Base-by-base conservation (phyloP, 2,797 vertebrate species). In the Crocodylus rhombifer region DNA sequence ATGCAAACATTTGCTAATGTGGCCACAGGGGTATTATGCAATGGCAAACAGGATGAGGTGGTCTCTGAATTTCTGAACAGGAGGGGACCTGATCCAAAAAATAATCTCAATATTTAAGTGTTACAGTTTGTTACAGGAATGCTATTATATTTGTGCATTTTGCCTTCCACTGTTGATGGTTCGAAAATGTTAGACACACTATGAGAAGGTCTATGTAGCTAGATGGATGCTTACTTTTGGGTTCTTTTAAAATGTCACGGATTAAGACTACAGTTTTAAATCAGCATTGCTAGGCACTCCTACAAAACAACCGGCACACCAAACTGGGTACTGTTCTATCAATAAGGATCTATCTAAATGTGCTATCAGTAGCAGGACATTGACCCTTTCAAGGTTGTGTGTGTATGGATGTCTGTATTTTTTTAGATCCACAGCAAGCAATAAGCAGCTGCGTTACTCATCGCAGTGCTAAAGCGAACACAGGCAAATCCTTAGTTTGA, bases 401-500 rank as follows among this genome's bases (percentile, higher is more conserved):
- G 77, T 51, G 42, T 0, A 1, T 28, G 56, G 79, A 82, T 82
- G 85, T 30, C 36, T 1, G 80, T 30, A 75, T 30, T 93, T 84
- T 56, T 5, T 83, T 64, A 81, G 56, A 73, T 23, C 0, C 0
- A 64, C 82, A 88, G 55, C 30, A 77, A 88, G 73, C 77, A 92
- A 64, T 14, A 69, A 10, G 57, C 71, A 78, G 84, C 56, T 26
- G 74, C 28, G 64, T 78, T 69, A 65, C 73, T 90, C 76, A 88
- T 58, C 78, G 84, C 9, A 2, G 10, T 0, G 1, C 60, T 51
- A 77, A 62, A 4, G 0, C 57, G 74, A 87, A 60, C 93, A 82
- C 85, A 65, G 86, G 77, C 80, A 97, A 90, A 94, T 89, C 88
- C 82, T 77, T 71, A 1, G 2, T 83, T 84, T 65, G 87, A 96